phyloP scores from a whole-genome alignment of 2,113 vertebrate genomes.

The Syrmaticus mikado region DNA sequence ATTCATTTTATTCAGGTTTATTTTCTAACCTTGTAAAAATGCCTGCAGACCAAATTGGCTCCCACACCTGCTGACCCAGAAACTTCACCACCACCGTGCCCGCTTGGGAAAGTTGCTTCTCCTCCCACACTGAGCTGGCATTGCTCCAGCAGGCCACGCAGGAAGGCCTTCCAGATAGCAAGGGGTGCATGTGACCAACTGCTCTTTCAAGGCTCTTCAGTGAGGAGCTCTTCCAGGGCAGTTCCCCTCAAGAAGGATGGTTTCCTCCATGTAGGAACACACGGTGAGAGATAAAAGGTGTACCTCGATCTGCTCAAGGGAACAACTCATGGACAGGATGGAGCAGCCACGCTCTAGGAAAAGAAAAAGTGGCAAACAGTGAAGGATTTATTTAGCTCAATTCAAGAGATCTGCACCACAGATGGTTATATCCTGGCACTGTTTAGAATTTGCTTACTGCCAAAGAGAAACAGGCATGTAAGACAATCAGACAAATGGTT shows the following conservation, averaged over 20 bases:
- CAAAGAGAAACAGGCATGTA: not conserved
- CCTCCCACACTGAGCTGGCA: not conserved
- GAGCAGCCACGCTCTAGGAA: not conserved
- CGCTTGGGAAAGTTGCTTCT: not conserved
- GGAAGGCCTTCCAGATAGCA: not conserved
- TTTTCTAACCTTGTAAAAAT: constrained; percentile 64
- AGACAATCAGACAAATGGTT: not conserved
- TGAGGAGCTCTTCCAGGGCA: not conserved
- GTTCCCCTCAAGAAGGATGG: not conserved
- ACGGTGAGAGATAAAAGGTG: rapidly evolving
- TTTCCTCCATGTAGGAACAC: not conserved
- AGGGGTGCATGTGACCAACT: not conserved
- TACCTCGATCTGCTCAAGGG: not conserved
- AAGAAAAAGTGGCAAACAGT: not conserved
- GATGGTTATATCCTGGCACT: not conserved
- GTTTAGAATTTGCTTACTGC: not conserved
- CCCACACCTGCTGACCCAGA: constrained; percentile 63
- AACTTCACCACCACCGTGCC: not conserved
- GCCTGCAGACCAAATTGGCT: constrained; percentile 51
- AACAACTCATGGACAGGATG: rapidly evolving
- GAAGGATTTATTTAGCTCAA: not conserved
- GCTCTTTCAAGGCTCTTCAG: not conserved
- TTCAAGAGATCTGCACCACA: not conserved
- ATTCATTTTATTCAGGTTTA: constrained; percentile 59
- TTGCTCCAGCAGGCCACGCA: rapidly evolving